Evolutionary conservation across 1,140 invertebrate species (phyloP).

Genomic region (Pseudoatta argentina): DNA sequence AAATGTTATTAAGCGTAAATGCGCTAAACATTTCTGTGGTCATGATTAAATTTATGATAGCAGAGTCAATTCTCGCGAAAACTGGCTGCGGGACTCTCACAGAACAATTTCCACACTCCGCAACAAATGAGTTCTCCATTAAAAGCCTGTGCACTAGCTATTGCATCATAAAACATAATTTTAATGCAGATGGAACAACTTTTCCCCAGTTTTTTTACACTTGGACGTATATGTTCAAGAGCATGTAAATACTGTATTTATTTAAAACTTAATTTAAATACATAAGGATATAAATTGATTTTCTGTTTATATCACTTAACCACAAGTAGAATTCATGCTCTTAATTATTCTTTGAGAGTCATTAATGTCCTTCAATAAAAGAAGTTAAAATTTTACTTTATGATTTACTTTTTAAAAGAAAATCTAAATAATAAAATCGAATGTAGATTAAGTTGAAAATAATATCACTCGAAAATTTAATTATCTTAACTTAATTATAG

Average conservation of each 20-base stretch:
- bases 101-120: not conserved
- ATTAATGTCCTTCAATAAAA: not conserved
- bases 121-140: slow-evolving; percentile 27
- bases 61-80: slow-evolving; percentile 37
- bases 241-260: not conserved
- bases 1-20: slow-evolving; percentile 56
- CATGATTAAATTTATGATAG: slow-evolving; percentile 47
- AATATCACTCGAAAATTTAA: not conserved
- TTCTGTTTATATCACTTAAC: not conserved
- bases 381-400: not conserved
- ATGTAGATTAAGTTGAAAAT: not conserved
- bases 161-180: slow-evolving; percentile 27
- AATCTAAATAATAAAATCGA: not conserved
- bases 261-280: not conserved
- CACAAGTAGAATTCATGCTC: not conserved
- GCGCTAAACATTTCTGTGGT: not conserved
- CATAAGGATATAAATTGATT: not conserved
- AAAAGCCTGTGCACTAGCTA: slow-evolving; percentile 21
- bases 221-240: not conserved
- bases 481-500: not conserved
- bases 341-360: not conserved
- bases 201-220: not conserved
- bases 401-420: not conserved
- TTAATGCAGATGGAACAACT: not conserved
- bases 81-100: not conserved